phyloP scores from a whole-genome alignment of 2,888 invertebrate species.

The Calameuta filiformis region DNA sequence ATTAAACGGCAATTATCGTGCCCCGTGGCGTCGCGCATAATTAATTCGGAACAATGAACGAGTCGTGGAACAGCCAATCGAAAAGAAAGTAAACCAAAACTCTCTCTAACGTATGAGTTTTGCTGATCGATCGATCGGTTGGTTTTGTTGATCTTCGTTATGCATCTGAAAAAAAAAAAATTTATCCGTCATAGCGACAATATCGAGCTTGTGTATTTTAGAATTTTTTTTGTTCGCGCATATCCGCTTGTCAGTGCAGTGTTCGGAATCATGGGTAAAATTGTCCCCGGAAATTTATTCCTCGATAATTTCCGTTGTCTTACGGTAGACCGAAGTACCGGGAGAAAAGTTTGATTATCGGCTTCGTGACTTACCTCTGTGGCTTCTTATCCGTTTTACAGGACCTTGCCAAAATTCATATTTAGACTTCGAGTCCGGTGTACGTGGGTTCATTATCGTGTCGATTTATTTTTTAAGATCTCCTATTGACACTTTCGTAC shows the following conservation, averaged over 20 bases:
- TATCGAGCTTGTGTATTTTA: not conserved
- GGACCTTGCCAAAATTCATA: not conserved
- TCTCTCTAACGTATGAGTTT: not conserved
- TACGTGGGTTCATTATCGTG: not conserved
- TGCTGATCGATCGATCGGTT: not conserved
- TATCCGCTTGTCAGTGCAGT: not conserved
- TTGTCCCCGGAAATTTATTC: not conserved
- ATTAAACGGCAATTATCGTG: constrained; percentile 7
- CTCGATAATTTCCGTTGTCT: not conserved
- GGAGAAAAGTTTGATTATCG: not conserved
- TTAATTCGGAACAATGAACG: not conserved
- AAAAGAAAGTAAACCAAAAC: not conserved
- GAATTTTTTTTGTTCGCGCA: not conserved
- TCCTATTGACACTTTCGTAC: not conserved
- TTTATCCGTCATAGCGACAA: not conserved
- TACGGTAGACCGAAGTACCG: not conserved
- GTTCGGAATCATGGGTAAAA: not conserved
- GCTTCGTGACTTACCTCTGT: not conserved
- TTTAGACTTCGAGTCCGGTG: not conserved
- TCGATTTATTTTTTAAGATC: not conserved
- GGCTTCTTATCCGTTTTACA: not conserved
- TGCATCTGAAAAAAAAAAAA: not conserved
- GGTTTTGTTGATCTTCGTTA: not conserved
- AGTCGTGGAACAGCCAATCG: not conserved
- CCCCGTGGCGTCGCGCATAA: constrained; percentile 3